phyloP scores from a whole-genome alignment of 2,797 vertebrate genomes.

The Pantherophis vulpinus region DNA sequence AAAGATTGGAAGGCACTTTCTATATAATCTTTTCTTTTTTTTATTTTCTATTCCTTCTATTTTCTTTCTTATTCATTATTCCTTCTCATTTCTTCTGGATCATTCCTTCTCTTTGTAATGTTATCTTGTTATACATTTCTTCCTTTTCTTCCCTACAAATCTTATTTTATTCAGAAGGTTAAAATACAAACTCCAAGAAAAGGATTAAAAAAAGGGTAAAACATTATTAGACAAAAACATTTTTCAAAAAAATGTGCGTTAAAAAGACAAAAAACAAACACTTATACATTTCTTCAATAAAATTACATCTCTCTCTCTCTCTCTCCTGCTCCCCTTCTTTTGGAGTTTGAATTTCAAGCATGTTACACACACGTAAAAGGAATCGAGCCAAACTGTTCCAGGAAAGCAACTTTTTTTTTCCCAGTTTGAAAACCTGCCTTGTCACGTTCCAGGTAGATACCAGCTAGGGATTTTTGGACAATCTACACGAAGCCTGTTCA shows the following conservation, averaged over 20 bases:
- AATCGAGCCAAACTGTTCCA: background rate
- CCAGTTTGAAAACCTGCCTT: background rate
- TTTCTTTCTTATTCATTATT: background rate
- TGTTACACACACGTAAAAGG: too few relatives aligned
- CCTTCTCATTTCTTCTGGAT: background rate
- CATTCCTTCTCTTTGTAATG: background rate
- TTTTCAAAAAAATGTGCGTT: too few relatives aligned
- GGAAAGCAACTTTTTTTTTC: background rate
- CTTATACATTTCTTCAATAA: background rate
- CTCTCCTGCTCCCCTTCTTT: too few relatives aligned
- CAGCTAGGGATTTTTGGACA: background rate
- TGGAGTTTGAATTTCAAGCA: too few relatives aligned
- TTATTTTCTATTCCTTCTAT: background rate
- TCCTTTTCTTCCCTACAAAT: too few relatives aligned
- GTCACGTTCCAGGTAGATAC: background rate
- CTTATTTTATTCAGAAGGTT: too few relatives aligned
- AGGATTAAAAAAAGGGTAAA: too few relatives aligned
- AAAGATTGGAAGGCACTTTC: background rate
- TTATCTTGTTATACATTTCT: background rate
- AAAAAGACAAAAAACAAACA: too few relatives aligned
- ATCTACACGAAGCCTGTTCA: background rate
- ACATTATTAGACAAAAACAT: too few relatives aligned
- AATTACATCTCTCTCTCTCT: background rate
- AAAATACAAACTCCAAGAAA: too few relatives aligned
- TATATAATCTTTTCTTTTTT: background rate